Base-by-base conservation (phyloP, 2,888 invertebrate species). In the Caradrina clavipalpis region DNA sequence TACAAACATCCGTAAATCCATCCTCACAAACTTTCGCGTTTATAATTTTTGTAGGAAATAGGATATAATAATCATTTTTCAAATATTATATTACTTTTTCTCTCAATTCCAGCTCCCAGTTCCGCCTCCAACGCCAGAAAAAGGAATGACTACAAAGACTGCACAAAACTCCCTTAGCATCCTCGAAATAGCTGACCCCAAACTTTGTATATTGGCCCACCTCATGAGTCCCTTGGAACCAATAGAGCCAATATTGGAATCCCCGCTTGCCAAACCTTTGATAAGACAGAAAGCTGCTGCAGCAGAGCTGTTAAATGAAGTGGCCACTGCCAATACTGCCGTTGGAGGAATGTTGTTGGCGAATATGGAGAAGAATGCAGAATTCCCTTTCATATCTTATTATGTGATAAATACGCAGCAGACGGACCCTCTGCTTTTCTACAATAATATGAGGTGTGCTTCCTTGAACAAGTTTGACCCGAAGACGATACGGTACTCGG, bases 381-480 rank as follows among this genome's bases (percentile, higher is more conserved):
- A 98, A 89, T 99, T 98, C 89, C 98, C 98, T 17, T 98, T 98
- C 95, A 98, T 99, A 96, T 97, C 98, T 17, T 98, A 98, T 91
- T 98, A 98, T 94, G 97, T 98, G 88, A 98, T 99, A 94, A 98
- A 98, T 91, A 98, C 98, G 69, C 97, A 97, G 77, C 98, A 98
- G 94, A 98, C 98, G 60, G 98, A 98, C 93, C 98, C 98, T 64
- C 96, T 98, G 85, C 97, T 98, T 82, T 98, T 98, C 94, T 98
- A 98, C 93, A 97, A 98, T 89, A 98, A 98, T 88, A 97, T 98
- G 91, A 97, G 98, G 89, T 97, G 98, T 91, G 97, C 98, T 87
- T 98, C 98, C 74, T 93, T 98, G 91, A 97, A 97, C 84, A 98
- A 98, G 94, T 98, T 99, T 91, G 98, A 98, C 90, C 98, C 98